Conservation (phyloP, 1,140 invertebrate species). For the Gryllus bimaculatus region DNA sequence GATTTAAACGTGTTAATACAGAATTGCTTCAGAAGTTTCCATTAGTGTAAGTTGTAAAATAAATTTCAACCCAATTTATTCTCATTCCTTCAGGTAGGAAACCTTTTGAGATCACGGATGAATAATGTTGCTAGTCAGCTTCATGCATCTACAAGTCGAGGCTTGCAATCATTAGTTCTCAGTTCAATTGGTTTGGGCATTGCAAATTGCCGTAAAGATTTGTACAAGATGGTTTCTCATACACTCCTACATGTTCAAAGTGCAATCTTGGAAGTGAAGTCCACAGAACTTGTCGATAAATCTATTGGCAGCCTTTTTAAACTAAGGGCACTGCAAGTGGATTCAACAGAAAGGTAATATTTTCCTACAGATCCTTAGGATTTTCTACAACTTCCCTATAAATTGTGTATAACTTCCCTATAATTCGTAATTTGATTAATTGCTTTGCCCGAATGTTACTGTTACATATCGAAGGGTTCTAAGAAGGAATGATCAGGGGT, state of each 20-base stretch:
- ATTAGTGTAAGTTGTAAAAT: too few species aligned
- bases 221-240: conserved; percentile 43
- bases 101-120: conserved; percentile 53
- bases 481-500: too few species aligned
- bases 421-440: too few species aligned
- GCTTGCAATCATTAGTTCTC: conserved; percentile 50
- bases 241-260: conserved; percentile 57
- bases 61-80: too few species aligned
- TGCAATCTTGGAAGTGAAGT: conserved; percentile 32
- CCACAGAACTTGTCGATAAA: conserved; percentile 48
- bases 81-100: conserved; percentile 35
- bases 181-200: conserved; percentile 56
- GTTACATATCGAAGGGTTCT: too few species aligned
- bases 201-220: conserved; percentile 40
- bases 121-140: conserved; percentile 59
- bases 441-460: too few species aligned
- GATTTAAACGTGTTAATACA: too few species aligned
- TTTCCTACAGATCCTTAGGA: too few species aligned
- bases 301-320: conserved; percentile 35
- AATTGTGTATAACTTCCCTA: too few species aligned
- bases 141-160: conserved; percentile 42
- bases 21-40: too few species aligned
- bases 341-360: too few species aligned
- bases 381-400: too few species aligned
- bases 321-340: conserved; percentile 9